Percentiles rank a stretch among this genome's conserved stretches.
Evolutionary conservation across 2,888 invertebrate genomes (phyloP).

Genomic region (Dynastes tityus): DNA sequence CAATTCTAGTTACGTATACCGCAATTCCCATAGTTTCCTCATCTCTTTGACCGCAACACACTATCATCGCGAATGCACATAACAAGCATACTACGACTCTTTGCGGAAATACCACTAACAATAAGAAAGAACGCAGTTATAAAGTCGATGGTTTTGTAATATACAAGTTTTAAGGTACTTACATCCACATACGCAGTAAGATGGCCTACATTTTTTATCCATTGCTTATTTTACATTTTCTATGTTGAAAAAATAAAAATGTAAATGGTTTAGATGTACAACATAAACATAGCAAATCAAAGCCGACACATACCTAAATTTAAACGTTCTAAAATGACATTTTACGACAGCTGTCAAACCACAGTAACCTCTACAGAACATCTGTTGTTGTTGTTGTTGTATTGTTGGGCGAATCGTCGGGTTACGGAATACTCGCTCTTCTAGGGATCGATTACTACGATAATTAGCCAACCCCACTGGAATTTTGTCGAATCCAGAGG

Average conservation of each 20-base stretch:
- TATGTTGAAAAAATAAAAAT: background rate
- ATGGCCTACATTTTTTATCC: constrained; percentile 5
- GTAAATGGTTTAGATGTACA: background rate
- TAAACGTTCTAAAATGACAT: no score
- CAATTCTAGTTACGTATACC: background rate
- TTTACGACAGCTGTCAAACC: no score
- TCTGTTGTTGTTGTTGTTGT: no score
- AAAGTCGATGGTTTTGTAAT: background rate
- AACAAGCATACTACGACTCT: background rate
- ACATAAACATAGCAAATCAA: no score
- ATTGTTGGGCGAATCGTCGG: no score
- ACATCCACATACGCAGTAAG: constrained; percentile 23
- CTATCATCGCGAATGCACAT: background rate
- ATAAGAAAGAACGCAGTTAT: background rate
- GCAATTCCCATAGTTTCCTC: background rate
- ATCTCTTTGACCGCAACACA: constrained; percentile 17
- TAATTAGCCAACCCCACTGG: no score
- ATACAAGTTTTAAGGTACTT: background rate
- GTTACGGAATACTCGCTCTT: no score
- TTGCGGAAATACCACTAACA: background rate
- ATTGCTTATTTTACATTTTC: background rate
- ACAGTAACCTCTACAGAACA: no score
- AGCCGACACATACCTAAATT: no score
- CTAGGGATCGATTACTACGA: no score
- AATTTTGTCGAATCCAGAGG: no score